A percentile compares a stretch with the other conserved stretches of the same genome.
Conservation (phyloP, 1,140 invertebrate species). For the Bilobella aurantiaca region DNA sequence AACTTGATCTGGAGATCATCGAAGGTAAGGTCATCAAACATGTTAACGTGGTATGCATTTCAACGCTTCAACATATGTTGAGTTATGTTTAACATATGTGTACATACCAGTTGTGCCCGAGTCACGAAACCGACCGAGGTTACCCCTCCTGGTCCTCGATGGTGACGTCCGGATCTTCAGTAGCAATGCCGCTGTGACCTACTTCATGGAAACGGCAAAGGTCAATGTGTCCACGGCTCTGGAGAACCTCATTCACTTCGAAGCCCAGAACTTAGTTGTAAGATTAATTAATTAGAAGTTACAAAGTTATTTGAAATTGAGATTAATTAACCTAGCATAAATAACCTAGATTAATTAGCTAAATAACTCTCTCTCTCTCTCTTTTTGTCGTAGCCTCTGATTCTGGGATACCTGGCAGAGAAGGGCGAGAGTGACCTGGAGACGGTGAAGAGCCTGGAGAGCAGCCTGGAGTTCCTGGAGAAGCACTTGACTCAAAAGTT, state of each 20-base stretch:
- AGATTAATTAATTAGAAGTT: constrained; percentile 42
- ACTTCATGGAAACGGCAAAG: constrained; percentile 41
- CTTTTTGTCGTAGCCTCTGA: constrained; percentile 42
- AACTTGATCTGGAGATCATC: constrained; percentile 41
- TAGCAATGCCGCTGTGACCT: constrained; percentile 47
- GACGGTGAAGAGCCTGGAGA: constrained; percentile 40
- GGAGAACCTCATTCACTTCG: constrained; percentile 65
- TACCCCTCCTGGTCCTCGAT: constrained; percentile 48
- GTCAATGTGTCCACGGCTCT: constrained; percentile 40
- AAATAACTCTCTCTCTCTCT: constrained; percentile 42
- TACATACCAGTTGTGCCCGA: constrained; percentile 37
- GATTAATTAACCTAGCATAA: too few relatives aligned
- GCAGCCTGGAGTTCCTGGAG: constrained; percentile 36
- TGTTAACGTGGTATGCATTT: too few relatives aligned
- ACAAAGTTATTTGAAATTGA: too few relatives aligned
- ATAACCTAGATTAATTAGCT: too few relatives aligned
- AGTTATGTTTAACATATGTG: constrained; percentile 19
- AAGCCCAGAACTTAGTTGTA: constrained; percentile 55
- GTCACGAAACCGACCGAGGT: constrained; percentile 33
- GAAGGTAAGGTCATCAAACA: constrained; percentile 18
- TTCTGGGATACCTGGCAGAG: constrained; percentile 12
- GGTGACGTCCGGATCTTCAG: constrained; percentile 46
- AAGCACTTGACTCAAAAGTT: constrained; percentile 35
- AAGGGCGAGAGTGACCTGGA: constrained; percentile 13
- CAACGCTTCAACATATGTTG: constrained; percentile 13